phyloP scores from a whole-genome alignment of 2,888 invertebrate species.

The Acanthosepion lycidas region DNA sequence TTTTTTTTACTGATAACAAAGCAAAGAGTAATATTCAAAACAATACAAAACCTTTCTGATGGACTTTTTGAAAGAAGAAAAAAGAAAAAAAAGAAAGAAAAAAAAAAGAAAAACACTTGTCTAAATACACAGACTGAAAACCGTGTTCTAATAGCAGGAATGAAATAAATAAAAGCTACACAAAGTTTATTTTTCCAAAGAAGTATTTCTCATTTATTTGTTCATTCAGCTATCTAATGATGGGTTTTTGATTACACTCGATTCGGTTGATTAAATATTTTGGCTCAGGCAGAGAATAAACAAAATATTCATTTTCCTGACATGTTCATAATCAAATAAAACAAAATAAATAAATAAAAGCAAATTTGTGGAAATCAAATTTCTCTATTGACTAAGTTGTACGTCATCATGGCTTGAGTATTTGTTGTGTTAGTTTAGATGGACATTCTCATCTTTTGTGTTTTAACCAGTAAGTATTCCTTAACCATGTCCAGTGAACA shows the following conservation, averaged over 20 bases:
- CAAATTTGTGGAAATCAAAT: not conserved
- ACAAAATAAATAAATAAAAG: not conserved
- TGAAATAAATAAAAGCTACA: too few relatives aligned
- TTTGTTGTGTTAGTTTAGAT: not conserved
- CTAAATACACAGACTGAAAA: too few relatives aligned
- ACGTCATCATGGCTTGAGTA: not conserved
- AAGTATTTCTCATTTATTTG: not conserved
- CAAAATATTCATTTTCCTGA: not conserved
- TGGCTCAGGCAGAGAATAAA: not conserved
- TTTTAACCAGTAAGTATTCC: not conserved
- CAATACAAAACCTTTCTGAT: too few relatives aligned
- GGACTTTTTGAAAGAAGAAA: too few relatives aligned
- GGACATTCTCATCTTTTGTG: not conserved
- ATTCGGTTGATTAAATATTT: not conserved
- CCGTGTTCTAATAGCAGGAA: too few relatives aligned
- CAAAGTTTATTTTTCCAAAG: too few relatives aligned
- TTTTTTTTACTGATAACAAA: too few relatives aligned
- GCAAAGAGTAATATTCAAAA: too few relatives aligned
- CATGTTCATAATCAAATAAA: not conserved
- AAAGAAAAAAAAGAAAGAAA: too few relatives aligned
- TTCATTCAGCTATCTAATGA: not conserved
- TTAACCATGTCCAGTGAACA: not conserved
- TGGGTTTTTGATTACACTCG: not conserved
- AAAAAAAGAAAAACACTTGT: too few relatives aligned
- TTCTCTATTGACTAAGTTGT: not conserved